Evolutionary conservation across 2,797 vertebrate genomes (phyloP), one percentile per base, ranked within the genome.

Genomic region (Falco cherrug): DNA sequence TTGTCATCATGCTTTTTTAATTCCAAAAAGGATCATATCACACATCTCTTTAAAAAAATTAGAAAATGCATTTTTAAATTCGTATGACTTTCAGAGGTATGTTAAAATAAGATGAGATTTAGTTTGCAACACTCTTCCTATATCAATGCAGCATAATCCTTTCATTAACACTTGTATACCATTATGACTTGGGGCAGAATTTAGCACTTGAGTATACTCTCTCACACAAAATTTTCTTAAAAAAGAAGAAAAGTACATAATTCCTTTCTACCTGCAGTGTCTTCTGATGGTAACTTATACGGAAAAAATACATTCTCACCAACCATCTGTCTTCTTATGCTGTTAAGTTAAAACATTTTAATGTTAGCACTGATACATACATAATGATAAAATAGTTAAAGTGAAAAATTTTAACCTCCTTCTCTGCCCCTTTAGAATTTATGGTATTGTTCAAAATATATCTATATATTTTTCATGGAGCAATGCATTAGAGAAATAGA

Each of bases 371-470:
- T 57, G 60, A 50, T 64, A 61, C 65, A 45, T 61, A 33, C 21
- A n/a, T 41, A 80, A 84, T 45, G 67, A 94, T 74, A 43, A 94
- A 95, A 92, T 26, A 77, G n/a, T 71, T 92, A 35, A 71, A 87
- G 19, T 60, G 33, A 92, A 81, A 89, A 88, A 6, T 81, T 95
- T 79, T 90, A 79, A 53, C n/a, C 41, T 78, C 5, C 31, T 73
- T 65, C 51, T 75, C 53, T 80, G 5, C 6, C 14, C 45, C 17
- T 63, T 87, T 45, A 65, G 87, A 88, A 90, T 89, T 95, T 76
- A 81, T 69, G 57, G 2, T 50, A 26, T 77, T 94, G 16, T 85
- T 89, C 31, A 2, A 68, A 92, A 95, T 90, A 56, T 41, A 56
- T 37, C 37, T 9, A 6, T 51, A n/a, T 67, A 75, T 95, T 94